Evolutionary conservation across 2,113 vertebrate species (phyloP).

Genomic region (Amphilophus citrinellus): DNA sequence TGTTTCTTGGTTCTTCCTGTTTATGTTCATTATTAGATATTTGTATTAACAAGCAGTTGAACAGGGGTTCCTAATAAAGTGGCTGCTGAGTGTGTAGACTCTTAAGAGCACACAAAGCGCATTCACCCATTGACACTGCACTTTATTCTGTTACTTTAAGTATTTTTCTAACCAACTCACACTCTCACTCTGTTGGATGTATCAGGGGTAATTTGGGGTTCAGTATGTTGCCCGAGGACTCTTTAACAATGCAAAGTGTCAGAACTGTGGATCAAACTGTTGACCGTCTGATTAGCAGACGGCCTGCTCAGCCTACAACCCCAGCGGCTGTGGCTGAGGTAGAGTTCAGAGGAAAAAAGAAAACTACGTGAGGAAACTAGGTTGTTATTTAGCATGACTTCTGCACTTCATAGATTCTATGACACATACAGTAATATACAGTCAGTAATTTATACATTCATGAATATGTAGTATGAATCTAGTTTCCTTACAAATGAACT

Average conservation of each 20-base stretch:
- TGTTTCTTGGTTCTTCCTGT: too few relatives aligned
- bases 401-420: neutral
- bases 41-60: neutral
- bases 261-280: neutral
- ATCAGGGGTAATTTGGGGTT: neutral
- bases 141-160: too few relatives aligned
- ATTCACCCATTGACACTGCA: neutral
- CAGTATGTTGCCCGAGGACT: neutral
- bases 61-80: neutral
- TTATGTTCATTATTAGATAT: neutral
- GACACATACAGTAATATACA: neutral
- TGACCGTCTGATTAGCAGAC: neutral
- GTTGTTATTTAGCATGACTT: neutral
- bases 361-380: too few relatives aligned
- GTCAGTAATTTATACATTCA: neutral
- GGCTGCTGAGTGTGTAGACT: neutral
- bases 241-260: neutral
- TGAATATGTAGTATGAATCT: neutral
- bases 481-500: neutral
- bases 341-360: neutral
- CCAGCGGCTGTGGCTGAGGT: neutral
- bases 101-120: neutral
- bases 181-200: neutral
- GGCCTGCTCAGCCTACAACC: neutral
- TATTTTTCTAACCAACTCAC: neutral